Base-by-base conservation (phyloP, 2,797 vertebrate species). In the Enoplosus armatus region DNA sequence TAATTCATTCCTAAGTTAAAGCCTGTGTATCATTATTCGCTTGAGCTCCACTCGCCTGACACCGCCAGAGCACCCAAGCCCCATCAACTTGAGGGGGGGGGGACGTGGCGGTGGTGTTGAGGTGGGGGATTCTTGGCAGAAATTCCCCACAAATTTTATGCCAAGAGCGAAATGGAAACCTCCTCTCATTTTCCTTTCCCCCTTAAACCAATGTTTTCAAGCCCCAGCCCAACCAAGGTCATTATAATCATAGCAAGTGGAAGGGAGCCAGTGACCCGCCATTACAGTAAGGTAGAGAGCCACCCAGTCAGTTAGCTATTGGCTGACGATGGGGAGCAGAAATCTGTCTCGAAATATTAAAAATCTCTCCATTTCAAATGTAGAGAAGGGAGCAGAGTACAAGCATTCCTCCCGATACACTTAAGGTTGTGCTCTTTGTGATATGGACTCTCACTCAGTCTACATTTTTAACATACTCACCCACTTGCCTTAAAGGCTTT, bases 101-200 rank as follows among this genome's bases (percentile, higher is more conserved):
- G 56, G 61, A 48, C n/a, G 60, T 54, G 77, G 83, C 58, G 45
- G 78, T 41, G 75, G 85, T 81, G 84, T 83, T 75, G 82, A 84
- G 80, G 83, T 65, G 84, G 83, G 84, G 83, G 84, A 75, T 87
- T 94, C 92, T 95, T 95, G 95, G 94, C 95, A 94, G 90, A 95
- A 92, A 89, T 92, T 91, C 84, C 88, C 89, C 82, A 82, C 92
- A 94, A 94, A 95, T 93, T 89, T 92, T 93, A 94, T 94, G 95
- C 95, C 95, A 96, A 95, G 92, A 94, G 92, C 56, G 91, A 96
- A 96, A 96, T 96, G 95, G 95, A 96, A 95, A 95, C 94, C 95
- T 91, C 94, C 94, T 94, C 92, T 94, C 92, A 93, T 95, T 95
- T 95, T 95, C 94, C 93, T 94, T 94, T 95, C 91, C 18, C 94